Evolutionary conservation across 2,797 vertebrate genomes (phyloP), one percentile per base, ranked within the genome.

Genomic region (Poecilia velifera): DNA sequence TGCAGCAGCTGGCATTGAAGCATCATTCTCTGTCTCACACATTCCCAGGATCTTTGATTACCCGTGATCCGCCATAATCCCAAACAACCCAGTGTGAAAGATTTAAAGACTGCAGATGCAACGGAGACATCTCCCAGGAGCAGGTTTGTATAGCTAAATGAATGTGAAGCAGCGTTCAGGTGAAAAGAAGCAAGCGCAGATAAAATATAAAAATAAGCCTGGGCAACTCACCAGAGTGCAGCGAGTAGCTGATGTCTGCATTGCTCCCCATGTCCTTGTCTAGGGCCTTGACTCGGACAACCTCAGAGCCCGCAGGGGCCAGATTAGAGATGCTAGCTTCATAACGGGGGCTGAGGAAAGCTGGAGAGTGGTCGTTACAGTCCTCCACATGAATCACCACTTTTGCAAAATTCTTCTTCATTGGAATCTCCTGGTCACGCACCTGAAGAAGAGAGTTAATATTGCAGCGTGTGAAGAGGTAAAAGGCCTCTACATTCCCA

Each of bases 381-480:
- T 96, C 97, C 82, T 98, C 96, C 80, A 99, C 96, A 0, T 93
- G 86, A 83, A 99, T 82, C 78, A 95, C 91, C 78, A 97, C 96
- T 85, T 97, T 97, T 16, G 96, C 97, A 84, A 98, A 98, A 89
- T 99, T 99, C 88, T 97, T 95, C 87, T 98, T 99, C 80, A 98
- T 96, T 18, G 97, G 98, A 36, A 99, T 97, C 89, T 97, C 98
- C 89, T 99, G 98, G 91, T 99, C 98, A 74, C 98, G 95, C 10
- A 99, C 98, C 98, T 99, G 83, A 51, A 8, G 39, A 43, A 20
- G 39, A 25, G 3, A 10, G 41, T 68, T 39, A 41, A 25, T 43
- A 68, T 41, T 41, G 20, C 20, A 41, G 9, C 16, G 9, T 13
- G 5, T 51, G 59, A 41, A 73, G 36, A 66, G 6, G 41, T 49